phyloP scores from a whole-genome alignment of 1,140 invertebrate genomes.

The Dolichoris vasculosae region DNA sequence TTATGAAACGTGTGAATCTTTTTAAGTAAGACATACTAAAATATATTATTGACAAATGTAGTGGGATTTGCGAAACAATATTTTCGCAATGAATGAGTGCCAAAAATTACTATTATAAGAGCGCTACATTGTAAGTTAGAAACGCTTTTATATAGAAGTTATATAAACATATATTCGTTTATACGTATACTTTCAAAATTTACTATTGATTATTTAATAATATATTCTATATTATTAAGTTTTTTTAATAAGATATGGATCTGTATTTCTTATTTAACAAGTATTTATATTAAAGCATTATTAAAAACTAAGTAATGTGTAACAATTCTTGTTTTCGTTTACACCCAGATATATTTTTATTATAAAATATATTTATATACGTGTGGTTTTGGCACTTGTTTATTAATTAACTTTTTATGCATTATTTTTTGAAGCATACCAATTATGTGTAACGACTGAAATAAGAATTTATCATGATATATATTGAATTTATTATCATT shows the following conservation, averaged over 20 bases:
- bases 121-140: neutral
- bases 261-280: neutral
- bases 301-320: neutral
- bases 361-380: neutral
- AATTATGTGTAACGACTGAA: neutral
- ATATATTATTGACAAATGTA: neutral
- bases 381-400: neutral
- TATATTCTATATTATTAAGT: neutral
- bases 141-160: neutral
- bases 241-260: neutral
- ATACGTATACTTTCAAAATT: neutral
- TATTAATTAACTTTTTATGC: neutral
- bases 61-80: slow-evolving; percentile 8
- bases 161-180: slow-evolving; percentile 1
- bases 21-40: neutral
- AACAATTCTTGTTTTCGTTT: neutral
- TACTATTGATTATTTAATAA: neutral
- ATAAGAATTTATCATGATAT: too few species aligned
- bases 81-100: slow-evolving; percentile 47
- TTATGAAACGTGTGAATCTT: neutral
- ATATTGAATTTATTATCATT: neutral
- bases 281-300: neutral
- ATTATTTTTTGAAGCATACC: neutral
- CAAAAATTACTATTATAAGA: slow-evolving; percentile 49
- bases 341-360: neutral